Conservation (phyloP, 2,888 invertebrate species). For the Eristalinus sepulchralis region DNA sequence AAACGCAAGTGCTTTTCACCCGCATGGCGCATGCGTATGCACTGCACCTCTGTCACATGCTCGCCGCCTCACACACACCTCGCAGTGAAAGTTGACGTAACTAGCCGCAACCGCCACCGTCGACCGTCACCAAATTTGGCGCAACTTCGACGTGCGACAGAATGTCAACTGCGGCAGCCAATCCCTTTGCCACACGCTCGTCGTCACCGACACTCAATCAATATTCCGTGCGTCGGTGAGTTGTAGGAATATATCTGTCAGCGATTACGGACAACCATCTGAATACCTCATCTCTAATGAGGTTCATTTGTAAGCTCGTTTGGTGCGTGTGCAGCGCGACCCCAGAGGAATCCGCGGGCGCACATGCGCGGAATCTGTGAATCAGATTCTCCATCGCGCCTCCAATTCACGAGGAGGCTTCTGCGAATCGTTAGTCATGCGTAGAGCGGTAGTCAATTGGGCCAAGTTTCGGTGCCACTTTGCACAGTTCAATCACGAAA, state of each 20-base stretch:
- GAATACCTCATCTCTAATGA: slow-evolving; percentile 55
- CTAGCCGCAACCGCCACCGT: slow-evolving; percentile 28
- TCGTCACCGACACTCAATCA: slow-evolving; percentile 27
- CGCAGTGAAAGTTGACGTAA: slow-evolving; percentile 71
- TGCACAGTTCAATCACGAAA: slow-evolving; percentile 62
- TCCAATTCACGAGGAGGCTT: background rate
- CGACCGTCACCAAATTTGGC: slow-evolving; percentile 56
- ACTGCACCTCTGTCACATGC: background rate
- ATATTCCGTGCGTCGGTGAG: slow-evolving; percentile 38
- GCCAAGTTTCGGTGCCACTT: slow-evolving; percentile 37
- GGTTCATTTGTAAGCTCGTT: slow-evolving; percentile 57
- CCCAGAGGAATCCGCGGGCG: slow-evolving; percentile 15
- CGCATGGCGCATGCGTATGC: slow-evolving; percentile 47
- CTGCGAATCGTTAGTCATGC: slow-evolving; percentile 16
- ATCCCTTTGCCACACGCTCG: slow-evolving; percentile 37
- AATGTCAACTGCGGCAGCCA: slow-evolving; percentile 14
- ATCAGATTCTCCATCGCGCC: background rate
- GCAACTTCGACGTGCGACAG: slow-evolving; percentile 5
- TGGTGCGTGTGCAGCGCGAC: slow-evolving; percentile 24
- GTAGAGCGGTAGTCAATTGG: slow-evolving; percentile 33
- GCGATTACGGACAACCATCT: slow-evolving; percentile 21
- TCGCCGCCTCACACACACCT: slow-evolving; percentile 23
- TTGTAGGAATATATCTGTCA: slow-evolving; percentile 55
- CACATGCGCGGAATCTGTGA: slow-evolving; percentile 38
- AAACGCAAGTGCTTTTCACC: slow-evolving; percentile 62